Conservation (phyloP, 2,888 invertebrate species). For the Leucophenga montana region DNA sequence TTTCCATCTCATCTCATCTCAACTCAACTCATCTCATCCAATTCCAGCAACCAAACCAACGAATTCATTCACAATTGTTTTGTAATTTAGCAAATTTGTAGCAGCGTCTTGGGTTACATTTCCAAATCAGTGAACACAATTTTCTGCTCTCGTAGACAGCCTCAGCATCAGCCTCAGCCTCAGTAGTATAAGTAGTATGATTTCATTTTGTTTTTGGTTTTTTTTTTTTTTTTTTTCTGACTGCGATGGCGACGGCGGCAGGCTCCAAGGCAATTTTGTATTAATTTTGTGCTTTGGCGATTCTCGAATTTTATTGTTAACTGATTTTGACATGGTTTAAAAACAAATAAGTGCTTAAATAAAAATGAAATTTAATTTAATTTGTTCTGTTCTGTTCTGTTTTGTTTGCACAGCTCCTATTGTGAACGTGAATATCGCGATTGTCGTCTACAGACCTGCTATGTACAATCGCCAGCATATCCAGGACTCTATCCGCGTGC, state of each 20-base stretch:
- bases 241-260: background rate
- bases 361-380: slow-evolving; percentile 37
- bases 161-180: background rate
- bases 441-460: slow-evolving; percentile 91
- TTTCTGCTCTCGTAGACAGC: slow-evolving; percentile 52
- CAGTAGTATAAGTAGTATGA: background rate
- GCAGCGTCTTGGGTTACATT: slow-evolving; percentile 48
- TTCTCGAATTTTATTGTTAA: slow-evolving; percentile 39
- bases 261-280: slow-evolving; percentile 46
- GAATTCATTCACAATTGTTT: slow-evolving; percentile 43
- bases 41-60: background rate
- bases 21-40: background rate
- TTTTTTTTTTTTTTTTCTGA: background rate
- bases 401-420: slow-evolving; percentile 79
- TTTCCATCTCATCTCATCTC: too few species aligned
- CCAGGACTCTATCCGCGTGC: slow-evolving; percentile 94
- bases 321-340: slow-evolving; percentile 8
- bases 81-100: slow-evolving; percentile 54
- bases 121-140: slow-evolving; percentile 67
- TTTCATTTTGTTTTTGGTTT: slow-evolving; percentile 34
- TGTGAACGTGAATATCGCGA: slow-evolving; percentile 91
- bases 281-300: slow-evolving; percentile 43
- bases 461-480: slow-evolving; percentile 94
- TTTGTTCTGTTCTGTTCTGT: slow-evolving; percentile 8
- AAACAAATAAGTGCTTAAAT: background rate